phyloP scores from a whole-genome alignment of 1,140 invertebrate species.

The Holcopasites calliopsidis region DNA sequence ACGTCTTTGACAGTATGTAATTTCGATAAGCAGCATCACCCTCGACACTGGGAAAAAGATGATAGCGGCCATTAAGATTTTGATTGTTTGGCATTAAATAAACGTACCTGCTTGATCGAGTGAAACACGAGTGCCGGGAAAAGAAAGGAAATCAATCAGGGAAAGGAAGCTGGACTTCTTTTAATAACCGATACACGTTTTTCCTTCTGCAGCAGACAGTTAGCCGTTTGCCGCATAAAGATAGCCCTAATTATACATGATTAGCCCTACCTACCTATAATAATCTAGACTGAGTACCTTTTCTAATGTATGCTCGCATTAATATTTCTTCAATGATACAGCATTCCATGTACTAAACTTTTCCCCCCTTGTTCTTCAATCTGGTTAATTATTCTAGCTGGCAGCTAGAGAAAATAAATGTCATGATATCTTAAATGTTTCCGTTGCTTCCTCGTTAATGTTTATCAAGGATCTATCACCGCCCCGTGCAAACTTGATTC shows the following conservation, averaged over 20 bases:
- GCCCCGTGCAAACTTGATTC: background rate
- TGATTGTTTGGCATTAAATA: background rate
- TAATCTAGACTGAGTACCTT: background rate
- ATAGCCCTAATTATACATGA: no score
- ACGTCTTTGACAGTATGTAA: background rate
- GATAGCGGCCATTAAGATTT: background rate
- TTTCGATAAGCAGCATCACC: background rate
- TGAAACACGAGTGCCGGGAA: no score
- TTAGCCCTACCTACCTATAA: no score
- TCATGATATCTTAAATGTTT: conserved; percentile 1
- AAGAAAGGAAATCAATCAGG: no score
- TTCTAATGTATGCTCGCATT: background rate
- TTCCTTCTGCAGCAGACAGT: no score
- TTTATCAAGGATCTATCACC: conserved; percentile 9
- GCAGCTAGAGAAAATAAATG: conserved; percentile 11
- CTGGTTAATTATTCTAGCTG: background rate
- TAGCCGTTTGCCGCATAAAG: background rate
- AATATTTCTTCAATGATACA: background rate
- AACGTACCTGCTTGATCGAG: no score
- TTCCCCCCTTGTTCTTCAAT: background rate
- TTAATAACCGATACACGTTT: background rate
- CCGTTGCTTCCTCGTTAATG: conserved; percentile 10
- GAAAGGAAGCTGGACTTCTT: background rate
- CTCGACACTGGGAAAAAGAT: no score
- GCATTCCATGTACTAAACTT: background rate